Percentiles rank a stretch among this genome's conserved stretches.
These are phyloP conservation scores for Polyergus mexicanus DNA, from an alignment of 1,140 invertebrate species.

Conservation along the genomic window DNA sequence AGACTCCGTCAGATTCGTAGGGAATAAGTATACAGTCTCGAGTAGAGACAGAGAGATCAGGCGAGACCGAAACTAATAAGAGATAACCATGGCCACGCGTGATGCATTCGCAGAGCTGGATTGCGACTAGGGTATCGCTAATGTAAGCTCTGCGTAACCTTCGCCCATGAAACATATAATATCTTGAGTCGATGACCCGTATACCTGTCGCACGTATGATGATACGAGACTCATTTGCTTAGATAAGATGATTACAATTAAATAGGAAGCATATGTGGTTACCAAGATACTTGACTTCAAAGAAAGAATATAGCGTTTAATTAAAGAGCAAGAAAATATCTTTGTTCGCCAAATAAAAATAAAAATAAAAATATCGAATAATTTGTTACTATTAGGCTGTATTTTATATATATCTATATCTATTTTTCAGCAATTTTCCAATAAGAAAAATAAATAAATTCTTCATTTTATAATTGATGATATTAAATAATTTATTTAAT, in stretches of 20 bases:
- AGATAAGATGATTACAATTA: neutral
- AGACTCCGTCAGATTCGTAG: conserved; percentile 49
- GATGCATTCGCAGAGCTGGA: conserved; percentile 36
- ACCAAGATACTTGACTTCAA: neutral
- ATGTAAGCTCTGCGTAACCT: conserved; percentile 35
- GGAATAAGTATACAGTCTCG: conserved; percentile 15
- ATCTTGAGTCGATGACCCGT: conserved; percentile 38
- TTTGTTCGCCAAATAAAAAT: neutral
- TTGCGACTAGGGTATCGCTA: conserved; percentile 46
- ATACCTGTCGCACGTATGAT: neutral
- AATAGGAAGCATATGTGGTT: neutral
- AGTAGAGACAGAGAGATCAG: conserved; percentile 15
- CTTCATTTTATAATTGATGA: neutral
- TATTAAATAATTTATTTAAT: too few relatives aligned
- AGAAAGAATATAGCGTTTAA: neutral
- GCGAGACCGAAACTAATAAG: conserved; percentile 35
- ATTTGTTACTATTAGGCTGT: neutral
- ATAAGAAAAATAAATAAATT: too few relatives aligned
- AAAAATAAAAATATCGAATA: neutral
- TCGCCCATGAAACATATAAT: conserved; percentile 40
- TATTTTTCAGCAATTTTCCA: neutral
- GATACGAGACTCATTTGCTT: neutral
- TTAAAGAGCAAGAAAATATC: neutral
- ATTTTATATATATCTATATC: neutral
- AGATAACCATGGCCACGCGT: conserved; percentile 29